Evolutionary conservation across 1,140 invertebrate species (phyloP), one percentile per base, ranked within the genome.

Genomic region (Agrypnia vestita): DNA sequence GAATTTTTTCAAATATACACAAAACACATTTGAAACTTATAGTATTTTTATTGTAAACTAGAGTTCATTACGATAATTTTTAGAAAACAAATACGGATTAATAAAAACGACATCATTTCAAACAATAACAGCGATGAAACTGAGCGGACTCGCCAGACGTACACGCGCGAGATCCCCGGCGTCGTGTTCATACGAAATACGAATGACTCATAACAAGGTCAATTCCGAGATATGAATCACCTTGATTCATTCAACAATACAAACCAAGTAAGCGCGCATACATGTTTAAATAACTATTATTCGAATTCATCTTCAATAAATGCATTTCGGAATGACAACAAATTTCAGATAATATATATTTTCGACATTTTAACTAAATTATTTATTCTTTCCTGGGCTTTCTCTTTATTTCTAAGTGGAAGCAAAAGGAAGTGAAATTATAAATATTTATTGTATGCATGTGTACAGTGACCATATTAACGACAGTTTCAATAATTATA

Each of bases 171-270:
- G 88, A 89, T 89, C 87, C 88, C 88, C 88, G 86, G 88, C 88
- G 83, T 69, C 76, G 75, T 67, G 75, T 76, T 62, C 59, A 76
- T 76, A 76, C 87, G 87, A 88, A 88, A 76, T 76, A 76, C 87
- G 87, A 88, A 88, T 89, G 88, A 89, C 88, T 89, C 88, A 89
- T 89, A 87, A 88, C 88, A 89, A 89, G 88, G 88, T 89, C 88
- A 89, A 89, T 89, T 89, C 88, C 87, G 88, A 89, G 87, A 88
- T 88, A 89, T 89, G 88, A 89, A 89, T 89, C 88, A 89, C 87
- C 77, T 79, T 61, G 67, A 73, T 79, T 79, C 77, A 79, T 71
- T 71, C 47, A 71, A 71, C 46, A 51, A 71, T 71, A 71, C 19
- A 21, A 25, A 56, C 53, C 25, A 62, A 62, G 17, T 21, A 56